Percentiles rank a stretch among this genome's conserved stretches.
These are phyloP conservation scores for Acrocephalus kingi DNA, from an alignment of 2,113 vertebrate species.

Conservation along the genomic window DNA sequence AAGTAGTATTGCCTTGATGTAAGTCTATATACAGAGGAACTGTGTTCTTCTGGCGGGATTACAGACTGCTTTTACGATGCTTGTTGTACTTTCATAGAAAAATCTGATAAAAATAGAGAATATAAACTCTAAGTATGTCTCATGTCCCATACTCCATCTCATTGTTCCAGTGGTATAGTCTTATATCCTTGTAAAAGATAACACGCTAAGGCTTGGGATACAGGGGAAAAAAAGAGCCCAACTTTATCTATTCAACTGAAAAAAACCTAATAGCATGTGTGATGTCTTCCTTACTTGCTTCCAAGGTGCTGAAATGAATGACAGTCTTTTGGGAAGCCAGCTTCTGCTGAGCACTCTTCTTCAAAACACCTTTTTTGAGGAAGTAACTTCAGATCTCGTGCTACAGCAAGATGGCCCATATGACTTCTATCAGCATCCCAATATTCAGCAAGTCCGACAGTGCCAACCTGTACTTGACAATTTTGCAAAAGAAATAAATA, in stretches of 20 bases:
- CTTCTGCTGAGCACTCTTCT: conserved; percentile 87
- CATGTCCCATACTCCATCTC: background rate
- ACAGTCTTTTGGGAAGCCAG: conserved; percentile 83
- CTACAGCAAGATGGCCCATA: conserved; percentile 83
- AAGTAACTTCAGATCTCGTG: conserved; percentile 69
- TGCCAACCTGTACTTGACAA: conserved; percentile 86
- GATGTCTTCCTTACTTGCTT: background rate
- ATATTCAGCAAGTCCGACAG: conserved; percentile 83
- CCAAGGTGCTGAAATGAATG: conserved; percentile 86
- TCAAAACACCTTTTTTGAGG: conserved; percentile 85
- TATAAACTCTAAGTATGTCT: background rate
- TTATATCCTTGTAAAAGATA: background rate
- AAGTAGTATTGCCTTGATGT: background rate
- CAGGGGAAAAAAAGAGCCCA: rapidly evolving
- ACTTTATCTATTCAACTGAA: background rate
- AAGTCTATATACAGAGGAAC: background rate
- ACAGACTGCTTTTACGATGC: background rate
- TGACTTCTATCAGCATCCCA: conserved; percentile 95
- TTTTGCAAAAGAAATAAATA: conserved; percentile 78
- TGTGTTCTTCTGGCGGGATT: background rate
- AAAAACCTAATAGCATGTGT: background rate
- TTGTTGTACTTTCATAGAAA: background rate
- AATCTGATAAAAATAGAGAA: background rate
- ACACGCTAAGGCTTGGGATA: background rate
- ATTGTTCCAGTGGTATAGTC: background rate